Conservation (phyloP, 2,888 invertebrate genomes). For the Embidobia sp. region DNA sequence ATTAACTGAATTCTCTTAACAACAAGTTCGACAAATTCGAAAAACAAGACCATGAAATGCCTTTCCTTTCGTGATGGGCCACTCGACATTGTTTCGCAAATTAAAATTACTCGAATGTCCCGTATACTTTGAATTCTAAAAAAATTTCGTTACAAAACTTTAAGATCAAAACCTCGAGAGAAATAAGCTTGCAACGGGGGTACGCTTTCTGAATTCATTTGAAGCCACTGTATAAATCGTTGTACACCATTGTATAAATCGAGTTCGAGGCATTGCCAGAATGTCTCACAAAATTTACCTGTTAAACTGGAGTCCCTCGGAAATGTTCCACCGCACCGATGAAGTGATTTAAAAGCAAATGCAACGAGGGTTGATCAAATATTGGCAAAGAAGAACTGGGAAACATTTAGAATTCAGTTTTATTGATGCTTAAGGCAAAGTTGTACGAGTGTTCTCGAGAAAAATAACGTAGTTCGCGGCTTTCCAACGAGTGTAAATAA, state of each 20-base stretch:
- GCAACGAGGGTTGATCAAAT: conserved; percentile 55
- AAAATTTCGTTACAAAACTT: too few relatives aligned
- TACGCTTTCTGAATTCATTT: too few relatives aligned
- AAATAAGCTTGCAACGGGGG: too few relatives aligned
- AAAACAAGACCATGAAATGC: too few relatives aligned
- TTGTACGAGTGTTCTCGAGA: conserved; percentile 53
- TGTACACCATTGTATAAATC: conserved; percentile 8
- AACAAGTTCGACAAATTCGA: too few relatives aligned
- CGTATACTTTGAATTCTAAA: too few relatives aligned
- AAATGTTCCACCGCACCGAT: conserved; percentile 22
- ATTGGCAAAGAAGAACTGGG: conserved; percentile 52
- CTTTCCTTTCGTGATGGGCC: too few relatives aligned
- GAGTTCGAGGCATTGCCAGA: not conserved
- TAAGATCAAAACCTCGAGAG: too few relatives aligned
- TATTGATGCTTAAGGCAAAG: conserved; percentile 54
- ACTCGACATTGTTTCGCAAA: too few relatives aligned
- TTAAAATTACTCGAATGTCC: too few relatives aligned
- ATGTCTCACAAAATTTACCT: conserved; percentile 28
- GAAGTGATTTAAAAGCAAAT: conserved; percentile 58
- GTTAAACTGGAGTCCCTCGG: conserved; percentile 26
- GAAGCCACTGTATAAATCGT: not conserved
- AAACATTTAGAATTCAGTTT: conserved; percentile 54
- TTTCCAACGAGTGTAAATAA: conserved; percentile 29
- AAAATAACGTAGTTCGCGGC: conserved; percentile 49
- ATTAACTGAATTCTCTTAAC: too few relatives aligned